Conservation (phyloP, 2,797 vertebrate genomes). For the Lemur catta region DNA sequence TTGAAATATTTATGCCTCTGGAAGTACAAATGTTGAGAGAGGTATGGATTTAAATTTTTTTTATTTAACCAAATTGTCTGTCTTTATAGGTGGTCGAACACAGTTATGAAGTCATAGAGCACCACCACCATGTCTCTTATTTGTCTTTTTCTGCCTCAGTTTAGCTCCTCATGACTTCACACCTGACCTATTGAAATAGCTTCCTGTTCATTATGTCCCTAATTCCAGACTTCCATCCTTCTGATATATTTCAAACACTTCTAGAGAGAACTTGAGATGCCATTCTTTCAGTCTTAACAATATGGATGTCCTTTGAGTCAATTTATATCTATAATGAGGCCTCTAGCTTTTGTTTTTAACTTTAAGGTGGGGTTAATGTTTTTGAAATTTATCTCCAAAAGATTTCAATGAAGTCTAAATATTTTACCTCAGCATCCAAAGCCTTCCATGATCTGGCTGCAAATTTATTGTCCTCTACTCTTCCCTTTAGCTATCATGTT, state of each 20-base stretch:
- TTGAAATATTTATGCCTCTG: background rate
- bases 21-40: background rate
- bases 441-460: background rate
- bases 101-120: background rate
- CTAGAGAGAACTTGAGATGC: background rate
- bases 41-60: background rate
- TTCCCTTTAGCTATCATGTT: background rate
- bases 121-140: background rate
- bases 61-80: background rate
- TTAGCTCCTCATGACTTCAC: background rate
- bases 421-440: background rate
- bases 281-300: background rate
- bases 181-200: background rate
- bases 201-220: background rate
- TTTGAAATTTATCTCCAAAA: conserved; percentile 13
- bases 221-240: background rate
- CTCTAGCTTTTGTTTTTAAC: conserved; percentile 32
- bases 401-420: background rate
- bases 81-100: background rate
- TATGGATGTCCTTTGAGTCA: background rate
- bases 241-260: background rate
- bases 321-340: background rate
- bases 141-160: background rate
- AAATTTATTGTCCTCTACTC: background rate
- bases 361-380: background rate